These are phyloP conservation scores for Diarsia rubi DNA, from an alignment of 2,888 invertebrate genomes.

Conservation along the genomic window DNA sequence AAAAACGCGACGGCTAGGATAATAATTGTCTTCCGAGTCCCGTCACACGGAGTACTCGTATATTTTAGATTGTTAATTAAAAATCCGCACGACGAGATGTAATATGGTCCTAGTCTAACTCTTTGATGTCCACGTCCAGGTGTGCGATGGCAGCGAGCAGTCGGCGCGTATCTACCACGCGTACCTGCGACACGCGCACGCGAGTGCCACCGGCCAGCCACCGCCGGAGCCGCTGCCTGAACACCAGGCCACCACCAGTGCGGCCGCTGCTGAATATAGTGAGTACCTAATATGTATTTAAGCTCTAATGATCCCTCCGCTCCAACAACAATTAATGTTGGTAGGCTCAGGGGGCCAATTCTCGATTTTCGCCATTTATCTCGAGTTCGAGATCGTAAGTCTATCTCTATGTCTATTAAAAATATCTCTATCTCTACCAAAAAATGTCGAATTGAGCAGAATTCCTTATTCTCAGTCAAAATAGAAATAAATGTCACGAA, in stretches of 20 bases:
- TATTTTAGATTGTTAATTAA: background rate
- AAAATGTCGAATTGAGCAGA: too few relatives aligned
- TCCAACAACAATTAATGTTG: too few relatives aligned
- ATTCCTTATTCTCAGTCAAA: too few relatives aligned
- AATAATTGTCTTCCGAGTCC: background rate
- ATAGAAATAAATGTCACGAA: too few relatives aligned
- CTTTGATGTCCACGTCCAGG: slow-evolving; percentile 68
- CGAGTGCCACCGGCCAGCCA: slow-evolving; percentile 86
- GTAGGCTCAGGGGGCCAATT: too few relatives aligned
- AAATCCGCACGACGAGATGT: background rate
- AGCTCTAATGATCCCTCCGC: background rate
- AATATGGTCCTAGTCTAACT: background rate
- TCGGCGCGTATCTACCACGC: slow-evolving; percentile 88
- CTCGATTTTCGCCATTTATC: too few relatives aligned
- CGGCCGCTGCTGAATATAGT: slow-evolving; percentile 62
- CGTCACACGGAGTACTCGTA: background rate
- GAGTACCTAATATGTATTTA: slow-evolving; percentile 40
- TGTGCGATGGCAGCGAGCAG: slow-evolving; percentile 84
- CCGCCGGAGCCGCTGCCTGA: slow-evolving; percentile 87
- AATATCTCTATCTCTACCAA: too few relatives aligned
- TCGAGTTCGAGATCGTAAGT: too few relatives aligned
- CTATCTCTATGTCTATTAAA: too few relatives aligned
- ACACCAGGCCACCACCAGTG: slow-evolving; percentile 76
- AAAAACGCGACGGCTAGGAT: background rate
- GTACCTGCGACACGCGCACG: slow-evolving; percentile 88